These are phyloP conservation scores for Nemopilema nomurai DNA, from an alignment of 30 jellyfish, hydroid and myxozoan genomes.

Conservation along the genomic window DNA sequence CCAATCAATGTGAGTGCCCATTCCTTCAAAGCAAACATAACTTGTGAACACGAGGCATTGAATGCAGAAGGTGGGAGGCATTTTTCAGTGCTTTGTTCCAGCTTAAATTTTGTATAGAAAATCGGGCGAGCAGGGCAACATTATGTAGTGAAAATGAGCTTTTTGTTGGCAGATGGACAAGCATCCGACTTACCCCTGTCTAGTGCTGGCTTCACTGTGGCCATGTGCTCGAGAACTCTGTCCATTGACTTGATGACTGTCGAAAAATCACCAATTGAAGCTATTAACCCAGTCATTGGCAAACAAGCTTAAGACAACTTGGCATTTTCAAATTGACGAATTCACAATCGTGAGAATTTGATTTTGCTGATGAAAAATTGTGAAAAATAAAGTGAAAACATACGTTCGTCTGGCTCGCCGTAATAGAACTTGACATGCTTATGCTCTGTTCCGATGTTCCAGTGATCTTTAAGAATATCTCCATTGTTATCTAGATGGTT, in stretches of 20 bases:
- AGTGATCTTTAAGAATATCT: slow-evolving; percentile 66
- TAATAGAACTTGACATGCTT: slow-evolving; percentile 87
- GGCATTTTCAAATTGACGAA: too few species aligned
- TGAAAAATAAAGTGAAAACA: slow-evolving; percentile 11
- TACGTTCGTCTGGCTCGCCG: slow-evolving; percentile 92
- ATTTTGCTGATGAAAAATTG: not conserved
- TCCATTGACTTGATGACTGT: slow-evolving; percentile 52
- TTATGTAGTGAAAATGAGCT: too few species aligned
- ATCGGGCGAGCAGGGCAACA: too few species aligned
- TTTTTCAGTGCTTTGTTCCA: too few species aligned
- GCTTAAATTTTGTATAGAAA: too few species aligned
- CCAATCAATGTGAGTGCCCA: slow-evolving; percentile 94
- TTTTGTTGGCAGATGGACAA: too few species aligned
- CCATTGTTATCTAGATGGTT: slow-evolving; percentile 96
- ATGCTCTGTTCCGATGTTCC: slow-evolving; percentile 93
- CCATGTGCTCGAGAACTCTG: slow-evolving; percentile 79
- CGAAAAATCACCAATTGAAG: not conserved
- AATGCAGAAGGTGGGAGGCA: too few species aligned
- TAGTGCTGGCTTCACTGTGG: slow-evolving; percentile 48
- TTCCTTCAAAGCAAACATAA: slow-evolving; percentile 48
- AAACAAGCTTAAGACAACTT: too few species aligned
- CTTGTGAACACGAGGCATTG: too few species aligned
- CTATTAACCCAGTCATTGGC: too few species aligned
- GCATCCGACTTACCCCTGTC: slow-evolving; percentile 67
- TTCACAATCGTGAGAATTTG: not conserved